Evolutionary conservation across 1,140 invertebrate genomes (phyloP).

Genomic region (Triops cancriformis): DNA sequence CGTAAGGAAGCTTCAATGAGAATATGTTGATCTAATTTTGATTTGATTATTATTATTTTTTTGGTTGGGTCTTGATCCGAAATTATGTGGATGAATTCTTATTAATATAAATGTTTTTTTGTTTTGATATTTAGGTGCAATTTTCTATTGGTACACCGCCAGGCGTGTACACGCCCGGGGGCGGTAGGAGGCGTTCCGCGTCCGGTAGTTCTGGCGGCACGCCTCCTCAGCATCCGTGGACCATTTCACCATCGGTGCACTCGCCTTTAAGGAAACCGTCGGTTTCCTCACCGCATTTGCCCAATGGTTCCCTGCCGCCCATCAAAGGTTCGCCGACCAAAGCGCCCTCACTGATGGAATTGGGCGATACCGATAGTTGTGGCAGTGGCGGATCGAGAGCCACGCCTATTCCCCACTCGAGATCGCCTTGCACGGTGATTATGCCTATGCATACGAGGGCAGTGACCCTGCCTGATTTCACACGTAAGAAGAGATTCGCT

Average conservation of each 20-base stretch:
- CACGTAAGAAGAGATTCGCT: slow-evolving; percentile 30
- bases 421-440: slow-evolving; percentile 30
- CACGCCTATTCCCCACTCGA: background rate
- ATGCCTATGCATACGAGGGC: slow-evolving; percentile 60
- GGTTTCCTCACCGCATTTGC: slow-evolving; percentile 26
- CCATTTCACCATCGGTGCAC: slow-evolving; percentile 28
- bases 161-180: slow-evolving; percentile 41
- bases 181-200: slow-evolving; percentile 50
- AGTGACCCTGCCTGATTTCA: slow-evolving; percentile 65
- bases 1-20: slow-evolving; percentile 39
- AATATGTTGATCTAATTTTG: background rate
- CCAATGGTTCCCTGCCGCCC: slow-evolving; percentile 21
- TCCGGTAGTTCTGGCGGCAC: slow-evolving; percentile 58
- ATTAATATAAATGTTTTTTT: slow-evolving; percentile 26
- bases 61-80: background rate
- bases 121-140: slow-evolving; percentile 52
- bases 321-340: slow-evolving; percentile 23
- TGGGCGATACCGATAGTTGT: slow-evolving; percentile 24
- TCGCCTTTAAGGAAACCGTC: slow-evolving; percentile 21
- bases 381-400: slow-evolving; percentile 24
- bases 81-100: background rate
- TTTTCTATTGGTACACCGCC: slow-evolving; percentile 86
- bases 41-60: too few relatives aligned
- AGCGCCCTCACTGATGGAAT: slow-evolving; percentile 15
- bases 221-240: slow-evolving; percentile 52